Conservation (phyloP, 2,888 invertebrate genomes). For the Rotaria magnacalcarata region DNA sequence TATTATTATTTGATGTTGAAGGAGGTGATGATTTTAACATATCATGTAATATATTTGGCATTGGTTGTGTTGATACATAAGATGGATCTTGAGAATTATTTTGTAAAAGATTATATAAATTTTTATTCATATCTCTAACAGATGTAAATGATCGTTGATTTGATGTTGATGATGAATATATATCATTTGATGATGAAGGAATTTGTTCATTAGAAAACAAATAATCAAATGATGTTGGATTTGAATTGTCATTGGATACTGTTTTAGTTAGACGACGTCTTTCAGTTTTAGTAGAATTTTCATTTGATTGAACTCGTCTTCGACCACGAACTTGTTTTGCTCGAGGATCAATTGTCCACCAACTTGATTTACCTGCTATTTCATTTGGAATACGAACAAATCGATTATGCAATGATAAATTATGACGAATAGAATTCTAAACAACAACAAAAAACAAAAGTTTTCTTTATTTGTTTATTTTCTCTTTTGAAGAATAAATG, state of each 20-base stretch:
- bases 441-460: slow-evolving; percentile 48
- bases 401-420: slow-evolving; percentile 63
- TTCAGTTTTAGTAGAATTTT: neutral
- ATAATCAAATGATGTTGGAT: slow-evolving; percentile 17
- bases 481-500: no score
- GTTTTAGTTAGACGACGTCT: slow-evolving; percentile 9
- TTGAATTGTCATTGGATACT: neutral
- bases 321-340: slow-evolving; percentile 21
- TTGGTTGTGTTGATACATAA: neutral
- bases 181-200: slow-evolving; percentile 11
- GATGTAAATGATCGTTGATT: slow-evolving; percentile 3
- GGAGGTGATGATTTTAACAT: slow-evolving; percentile 1
- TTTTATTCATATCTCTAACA: slow-evolving; percentile 32
- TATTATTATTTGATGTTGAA: neutral
- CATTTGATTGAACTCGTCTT: slow-evolving; percentile 4
- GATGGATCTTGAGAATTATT: neutral
- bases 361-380: slow-evolving; percentile 81
- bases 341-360: slow-evolving; percentile 69
- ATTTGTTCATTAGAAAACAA: slow-evolving; percentile 13
- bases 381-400: slow-evolving; percentile 63
- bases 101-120: slow-evolving; percentile 3
- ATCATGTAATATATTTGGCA: slow-evolving; percentile 20
- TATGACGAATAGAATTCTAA: slow-evolving; percentile 65
- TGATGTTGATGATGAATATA: neutral
- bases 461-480: neutral